Base-by-base conservation (phyloP, 1,140 invertebrate genomes). In the Colletes latitarsis region DNA sequence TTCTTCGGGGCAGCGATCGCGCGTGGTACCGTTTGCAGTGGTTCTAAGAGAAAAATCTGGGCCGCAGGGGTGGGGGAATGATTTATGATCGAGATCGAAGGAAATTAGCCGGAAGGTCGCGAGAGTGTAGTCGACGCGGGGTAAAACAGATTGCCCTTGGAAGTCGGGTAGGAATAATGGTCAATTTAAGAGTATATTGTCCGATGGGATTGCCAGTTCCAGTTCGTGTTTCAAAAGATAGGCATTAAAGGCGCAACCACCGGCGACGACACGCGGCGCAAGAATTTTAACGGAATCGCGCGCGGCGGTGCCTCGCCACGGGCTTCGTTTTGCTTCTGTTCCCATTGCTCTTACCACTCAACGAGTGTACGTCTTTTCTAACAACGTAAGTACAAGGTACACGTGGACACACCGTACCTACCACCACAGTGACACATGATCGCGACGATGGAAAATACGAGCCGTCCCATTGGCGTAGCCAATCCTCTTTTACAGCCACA, bases 251-350 rank as follows among this genome's bases (percentile, higher is more conserved):
- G 41, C 64, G 64, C 64, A 67, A 67, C 43, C 64, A 21, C 43
- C 64, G 64, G n/a, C 68, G 52, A 57, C 68, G 68, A 70, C 68
- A 55, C 68, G 52, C 68, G 68, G 68, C 17, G 68, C 68, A 70
- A 57, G 68, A 70, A 70, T 70, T 70, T 70, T 57, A 70, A 70
- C 68, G 68, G 68, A 70, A 70, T 53, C 53, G 49, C 52, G 49
- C 21, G 52, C n/a, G 6, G 43, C 3, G 9, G 63, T 9, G 41
- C 43, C 30, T 10, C 57, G 8, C 3, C 58, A 19, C 21, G 4
- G 21, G 6, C 1, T 5, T 67, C 64, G 64, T 67, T 46, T 67
- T 67, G 64, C 43, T 67, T 67, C 43, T 67, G 64, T 67, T 67
- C 9, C 64, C 64, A 19, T 69, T 69, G 67, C 49, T 55, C 67